phyloP scores from a whole-genome alignment of 2,113 vertebrate genomes.

The Cisticola juncidis region DNA sequence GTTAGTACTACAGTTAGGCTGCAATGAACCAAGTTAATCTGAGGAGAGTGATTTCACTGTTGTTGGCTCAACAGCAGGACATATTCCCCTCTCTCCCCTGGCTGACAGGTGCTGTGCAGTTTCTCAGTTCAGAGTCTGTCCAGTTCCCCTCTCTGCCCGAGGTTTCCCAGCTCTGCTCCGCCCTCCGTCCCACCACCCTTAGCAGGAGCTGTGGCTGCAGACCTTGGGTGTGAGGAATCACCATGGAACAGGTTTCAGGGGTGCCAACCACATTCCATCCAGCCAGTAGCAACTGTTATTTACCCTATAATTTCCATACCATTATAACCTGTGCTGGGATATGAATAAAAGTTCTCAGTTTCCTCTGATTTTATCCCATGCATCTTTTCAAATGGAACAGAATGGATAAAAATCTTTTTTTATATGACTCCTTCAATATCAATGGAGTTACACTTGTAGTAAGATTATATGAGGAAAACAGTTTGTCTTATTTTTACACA shows the following conservation, averaged over 20 bases:
- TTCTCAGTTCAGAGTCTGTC: not conserved
- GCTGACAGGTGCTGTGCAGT: not conserved
- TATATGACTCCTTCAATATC: not conserved
- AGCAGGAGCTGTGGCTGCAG: not conserved
- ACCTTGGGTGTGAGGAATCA: not conserved
- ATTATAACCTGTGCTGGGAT: not conserved
- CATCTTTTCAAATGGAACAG: not conserved
- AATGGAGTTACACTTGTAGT: not conserved
- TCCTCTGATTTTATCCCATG: not conserved
- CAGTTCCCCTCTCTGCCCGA: fast-evolving
- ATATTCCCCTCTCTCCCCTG: not conserved
- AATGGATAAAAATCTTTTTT: not conserved
- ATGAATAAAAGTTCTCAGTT: not conserved
- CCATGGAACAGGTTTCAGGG: not conserved
- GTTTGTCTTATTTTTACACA: not conserved
- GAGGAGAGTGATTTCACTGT: not conserved
- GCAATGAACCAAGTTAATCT: not conserved
- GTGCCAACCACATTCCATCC: not conserved
- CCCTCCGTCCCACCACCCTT: not conserved
- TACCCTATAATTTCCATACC: not conserved
- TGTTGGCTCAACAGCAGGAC: not conserved
- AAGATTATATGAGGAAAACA: not conserved
- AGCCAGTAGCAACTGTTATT: not conserved
- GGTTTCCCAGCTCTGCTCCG: fast-evolving
- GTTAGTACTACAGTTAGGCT: not conserved